Percentiles rank a stretch among this genome's conserved stretches.
Evolutionary conservation across 2,113 vertebrate species (phyloP).

Genomic region (Butorides virescens): DNA sequence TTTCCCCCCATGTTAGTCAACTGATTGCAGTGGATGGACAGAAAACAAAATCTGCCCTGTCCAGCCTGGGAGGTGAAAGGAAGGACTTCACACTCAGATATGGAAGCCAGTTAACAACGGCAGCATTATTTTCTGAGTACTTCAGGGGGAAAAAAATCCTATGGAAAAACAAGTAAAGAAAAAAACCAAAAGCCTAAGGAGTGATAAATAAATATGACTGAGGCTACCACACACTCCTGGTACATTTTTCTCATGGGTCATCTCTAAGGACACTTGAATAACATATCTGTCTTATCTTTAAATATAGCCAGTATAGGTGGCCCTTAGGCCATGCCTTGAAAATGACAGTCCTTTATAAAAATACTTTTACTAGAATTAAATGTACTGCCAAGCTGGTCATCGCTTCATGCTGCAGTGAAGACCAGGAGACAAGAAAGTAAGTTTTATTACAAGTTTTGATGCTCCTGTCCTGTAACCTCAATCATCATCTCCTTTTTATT

Average conservation of each 20-base stretch:
- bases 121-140: not conserved
- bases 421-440: not conserved
- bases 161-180: not conserved
- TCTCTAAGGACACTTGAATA: constrained; percentile 44
- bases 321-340: constrained; percentile 42
- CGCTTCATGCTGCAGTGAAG: not conserved
- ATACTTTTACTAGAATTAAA: constrained; percentile 49
- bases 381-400: constrained; percentile 16
- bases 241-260: not conserved
- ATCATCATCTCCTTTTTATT: constrained; percentile 15
- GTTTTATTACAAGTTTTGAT: constrained; percentile 49
- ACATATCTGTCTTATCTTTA: constrained; percentile 51
- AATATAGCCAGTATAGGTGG: constrained; percentile 10
- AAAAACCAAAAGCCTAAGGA: not conserved
- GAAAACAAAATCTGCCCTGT: not conserved
- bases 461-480: not conserved
- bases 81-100: not conserved
- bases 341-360: constrained; percentile 52
- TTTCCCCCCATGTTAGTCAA: not conserved
- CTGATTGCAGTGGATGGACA: not conserved
- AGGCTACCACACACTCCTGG: not conserved
- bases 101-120: not conserved
- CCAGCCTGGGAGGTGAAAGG: not conserved
- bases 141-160: not conserved
- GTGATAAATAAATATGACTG: not conserved